These are phyloP conservation scores for Gallinago jamesoni DNA, from an alignment of 2,113 vertebrate genomes.

Conservation along the genomic window DNA sequence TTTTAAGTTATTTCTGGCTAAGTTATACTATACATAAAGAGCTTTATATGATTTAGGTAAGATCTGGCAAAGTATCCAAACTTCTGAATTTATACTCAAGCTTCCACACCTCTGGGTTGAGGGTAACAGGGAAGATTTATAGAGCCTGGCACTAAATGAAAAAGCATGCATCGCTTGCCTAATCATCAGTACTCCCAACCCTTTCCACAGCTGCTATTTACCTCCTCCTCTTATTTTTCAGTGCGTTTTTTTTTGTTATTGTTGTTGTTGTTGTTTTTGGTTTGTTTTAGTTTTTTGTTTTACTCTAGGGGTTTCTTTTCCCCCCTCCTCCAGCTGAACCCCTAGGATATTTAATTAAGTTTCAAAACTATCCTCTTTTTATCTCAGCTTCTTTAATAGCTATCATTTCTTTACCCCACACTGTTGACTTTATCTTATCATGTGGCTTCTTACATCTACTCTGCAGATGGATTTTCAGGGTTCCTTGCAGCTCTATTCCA, in stretches of 20 bases:
- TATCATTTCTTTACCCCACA: conserved; percentile 27
- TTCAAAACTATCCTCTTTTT: conserved; percentile 40
- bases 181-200: background rate
- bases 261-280: background rate
- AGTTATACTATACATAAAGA: background rate
- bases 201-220: conserved; percentile 51
- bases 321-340: background rate
- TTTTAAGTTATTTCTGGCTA: conserved; percentile 39
- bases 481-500: background rate
- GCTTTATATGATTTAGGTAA: conserved; percentile 20
- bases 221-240: background rate
- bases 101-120: conserved; percentile 22
- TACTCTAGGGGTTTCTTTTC: background rate
- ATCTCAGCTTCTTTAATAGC: conserved; percentile 38
- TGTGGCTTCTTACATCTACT: conserved; percentile 43
- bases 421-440: conserved; percentile 46
- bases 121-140: conserved; percentile 25
- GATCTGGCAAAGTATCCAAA: conserved; percentile 24
- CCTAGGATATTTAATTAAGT: conserved; percentile 51
- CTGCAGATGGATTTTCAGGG: background rate
- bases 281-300: background rate
- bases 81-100: conserved; percentile 20
- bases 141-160: conserved; percentile 40
- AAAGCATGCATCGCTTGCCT: background rate
- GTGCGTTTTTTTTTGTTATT: no score